Percentiles rank a stretch among this genome's conserved stretches.
Conservation (phyloP, 2,888 invertebrate genomes). For the Tetranychus piercei region DNA sequence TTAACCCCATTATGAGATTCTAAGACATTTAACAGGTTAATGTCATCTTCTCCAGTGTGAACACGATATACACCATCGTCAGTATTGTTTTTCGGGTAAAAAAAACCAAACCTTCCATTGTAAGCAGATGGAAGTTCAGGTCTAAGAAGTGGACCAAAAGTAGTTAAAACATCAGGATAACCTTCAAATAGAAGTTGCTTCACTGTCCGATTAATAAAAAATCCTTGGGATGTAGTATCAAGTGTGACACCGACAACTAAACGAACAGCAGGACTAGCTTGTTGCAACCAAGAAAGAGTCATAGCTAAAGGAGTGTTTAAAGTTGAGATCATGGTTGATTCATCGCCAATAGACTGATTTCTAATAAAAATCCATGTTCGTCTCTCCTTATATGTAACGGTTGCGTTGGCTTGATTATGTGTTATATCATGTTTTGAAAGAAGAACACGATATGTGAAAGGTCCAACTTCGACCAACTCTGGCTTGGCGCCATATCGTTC, state of each 20-base stretch:
- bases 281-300: conserved; percentile 30
- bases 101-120: conserved; percentile 34
- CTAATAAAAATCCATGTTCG: conserved; percentile 47
- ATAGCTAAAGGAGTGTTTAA: conserved; percentile 57
- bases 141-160: conserved; percentile 21
- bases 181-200: conserved; percentile 24
- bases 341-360: conserved; percentile 48
- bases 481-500: conserved; percentile 21
- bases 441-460: conserved; percentile 21
- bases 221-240: conserved; percentile 22
- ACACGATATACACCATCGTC: conserved; percentile 55
- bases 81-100: conserved; percentile 32
- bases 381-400: conserved; percentile 59
- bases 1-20: conserved; percentile 35
- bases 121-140: conserved; percentile 18
- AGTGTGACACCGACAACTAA: conserved; percentile 19
- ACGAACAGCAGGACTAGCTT: conserved; percentile 19
- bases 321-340: conserved; percentile 50
- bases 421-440: conserved; percentile 17
- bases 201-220: conserved; percentile 20
- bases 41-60: conserved; percentile 47
- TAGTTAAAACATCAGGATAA: conserved; percentile 23
- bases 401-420: conserved; percentile 54
- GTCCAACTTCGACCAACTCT: conserved; percentile 22
- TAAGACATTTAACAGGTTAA: conserved; percentile 48